A percentile compares a stretch with the other conserved stretches of the same genome.
Conservation (phyloP, 2,113 vertebrate genomes). For the Aix galericulata region DNA sequence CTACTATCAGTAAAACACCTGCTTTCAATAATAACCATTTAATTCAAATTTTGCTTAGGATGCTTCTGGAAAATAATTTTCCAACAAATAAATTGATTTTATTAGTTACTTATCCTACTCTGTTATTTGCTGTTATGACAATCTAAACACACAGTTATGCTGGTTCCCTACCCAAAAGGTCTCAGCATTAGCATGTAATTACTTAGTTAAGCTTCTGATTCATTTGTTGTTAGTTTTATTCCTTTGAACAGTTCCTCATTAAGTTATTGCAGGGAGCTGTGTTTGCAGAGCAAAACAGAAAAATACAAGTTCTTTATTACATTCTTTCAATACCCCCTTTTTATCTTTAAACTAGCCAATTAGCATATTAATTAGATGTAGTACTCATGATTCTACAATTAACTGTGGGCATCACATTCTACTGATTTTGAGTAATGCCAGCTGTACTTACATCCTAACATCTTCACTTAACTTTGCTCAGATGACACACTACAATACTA, state of each 20-base stretch:
- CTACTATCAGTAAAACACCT: background rate
- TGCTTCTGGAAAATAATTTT: background rate
- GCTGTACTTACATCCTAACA: background rate
- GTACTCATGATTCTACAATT: background rate
- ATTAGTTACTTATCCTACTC: background rate
- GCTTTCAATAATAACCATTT: background rate
- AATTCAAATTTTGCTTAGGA: background rate
- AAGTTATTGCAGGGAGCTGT: slow-evolving; percentile 27
- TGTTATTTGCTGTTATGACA: background rate
- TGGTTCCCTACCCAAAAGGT: background rate
- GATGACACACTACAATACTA: background rate
- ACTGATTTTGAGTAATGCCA: background rate
- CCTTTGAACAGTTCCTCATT: slow-evolving; percentile 52
- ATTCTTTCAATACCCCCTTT: slow-evolving; percentile 18
- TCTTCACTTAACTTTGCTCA: background rate
- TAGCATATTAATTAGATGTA: slow-evolving; percentile 43
- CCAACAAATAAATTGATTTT: background rate
- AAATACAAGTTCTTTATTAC: slow-evolving; percentile 31
- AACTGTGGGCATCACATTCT: background rate
- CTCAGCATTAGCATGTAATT: slow-evolving; percentile 42
- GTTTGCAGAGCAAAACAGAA: slow-evolving; percentile 48
- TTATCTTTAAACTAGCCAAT: slow-evolving; percentile 47
- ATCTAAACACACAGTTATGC: background rate
- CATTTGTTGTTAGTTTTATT: slow-evolving; percentile 34
- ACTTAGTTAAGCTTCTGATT: slow-evolving; percentile 36